A percentile compares a stretch with the other conserved stretches of the same genome.
Evolutionary conservation across 2,797 vertebrate genomes (phyloP).

Genomic region (Lagocephalus sceleratus): DNA sequence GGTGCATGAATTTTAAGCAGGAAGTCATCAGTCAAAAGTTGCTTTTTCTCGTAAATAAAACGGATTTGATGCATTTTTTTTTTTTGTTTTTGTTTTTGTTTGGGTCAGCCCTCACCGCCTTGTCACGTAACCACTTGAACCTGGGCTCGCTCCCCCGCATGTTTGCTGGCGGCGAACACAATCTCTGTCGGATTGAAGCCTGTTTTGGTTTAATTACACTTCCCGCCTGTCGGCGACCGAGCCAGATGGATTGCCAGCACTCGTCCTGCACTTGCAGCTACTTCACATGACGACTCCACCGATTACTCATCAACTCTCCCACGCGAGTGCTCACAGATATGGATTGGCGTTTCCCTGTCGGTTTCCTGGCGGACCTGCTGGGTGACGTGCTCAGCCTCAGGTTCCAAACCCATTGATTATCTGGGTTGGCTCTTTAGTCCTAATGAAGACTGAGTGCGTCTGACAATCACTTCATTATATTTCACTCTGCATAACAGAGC

Average conservation of each 20-base stretch:
- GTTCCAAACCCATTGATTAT: constrained; percentile 56
- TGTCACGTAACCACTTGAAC: too few species aligned
- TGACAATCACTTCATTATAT: constrained; percentile 45
- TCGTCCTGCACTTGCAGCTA: constrained; percentile 26
- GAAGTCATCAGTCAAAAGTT: too few species aligned
- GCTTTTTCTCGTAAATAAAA: too few species aligned
- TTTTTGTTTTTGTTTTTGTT: too few species aligned
- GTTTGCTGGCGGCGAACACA: too few species aligned
- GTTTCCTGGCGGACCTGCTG: constrained; percentile 24
- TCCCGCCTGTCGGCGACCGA: constrained; percentile 7
- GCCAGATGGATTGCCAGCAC: constrained; percentile 18
- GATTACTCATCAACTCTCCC: constrained; percentile 55
- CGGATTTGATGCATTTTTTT: too few species aligned
- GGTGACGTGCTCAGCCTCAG: constrained; percentile 45
- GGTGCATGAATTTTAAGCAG: too few species aligned
- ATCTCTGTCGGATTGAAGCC: too few species aligned
- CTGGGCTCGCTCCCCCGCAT: too few species aligned
- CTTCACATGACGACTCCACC: constrained; percentile 42
- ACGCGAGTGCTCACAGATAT: constrained; percentile 51
- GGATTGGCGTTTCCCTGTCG: constrained; percentile 52
- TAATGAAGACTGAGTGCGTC: constrained; percentile 54
- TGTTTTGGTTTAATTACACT: too few species aligned
- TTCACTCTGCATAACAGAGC: constrained; percentile 37
- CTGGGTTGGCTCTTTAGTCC: constrained; percentile 27
- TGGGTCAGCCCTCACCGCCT: too few species aligned